Base-by-base conservation (phyloP, 2,888 invertebrate species). In the Hedya salicella region DNA sequence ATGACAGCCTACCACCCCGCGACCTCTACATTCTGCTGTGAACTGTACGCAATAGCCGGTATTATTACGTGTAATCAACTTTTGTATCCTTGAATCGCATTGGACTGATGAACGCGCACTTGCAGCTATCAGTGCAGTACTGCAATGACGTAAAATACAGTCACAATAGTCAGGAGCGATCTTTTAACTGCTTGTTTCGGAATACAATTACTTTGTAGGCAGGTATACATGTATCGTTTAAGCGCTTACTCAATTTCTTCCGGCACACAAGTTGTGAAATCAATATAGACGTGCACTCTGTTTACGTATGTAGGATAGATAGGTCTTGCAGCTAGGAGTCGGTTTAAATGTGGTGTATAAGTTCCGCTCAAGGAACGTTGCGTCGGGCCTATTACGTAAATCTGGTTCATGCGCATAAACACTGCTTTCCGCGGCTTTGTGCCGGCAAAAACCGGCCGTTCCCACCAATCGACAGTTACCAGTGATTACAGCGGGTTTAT, bases 401-500 rank as follows among this genome's bases (percentile, higher is more conserved):
- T 83, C 80, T 86, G 80, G 86, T 87, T 85, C 87, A 85, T 72
- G 71, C 70, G 70, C 72, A 71, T 69, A 73, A 69, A 64, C 70
- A 69, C 69, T 70, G 78, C 80, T 85, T 86, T 85, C 86, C 86
- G 85, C 78, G 74, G 78, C 78, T 77, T 83, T 80, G 81, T 81
- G 73, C 50, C 68, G 75, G 76, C 78, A 88, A 89, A 88, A 89
- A 89, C 86, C 76, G 71, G 77, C 77, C 71, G 71, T 87, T 89
- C 88, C 81, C 89, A 86, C 80, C 77, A 73, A 75, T 76, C 76
- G 78, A 83, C 80, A 82, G 82, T 86, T 83, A 85, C 82, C 78
- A 76, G 78, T 83, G 78, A 83, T 86, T 87, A 87, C 85, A 81
- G 75, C 78, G 75, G 76, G 79, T 83, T 82, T 82, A 87, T 89